Conservation (phyloP, 1,140 invertebrate genomes). For the Tetragnatha versicolor region DNA sequence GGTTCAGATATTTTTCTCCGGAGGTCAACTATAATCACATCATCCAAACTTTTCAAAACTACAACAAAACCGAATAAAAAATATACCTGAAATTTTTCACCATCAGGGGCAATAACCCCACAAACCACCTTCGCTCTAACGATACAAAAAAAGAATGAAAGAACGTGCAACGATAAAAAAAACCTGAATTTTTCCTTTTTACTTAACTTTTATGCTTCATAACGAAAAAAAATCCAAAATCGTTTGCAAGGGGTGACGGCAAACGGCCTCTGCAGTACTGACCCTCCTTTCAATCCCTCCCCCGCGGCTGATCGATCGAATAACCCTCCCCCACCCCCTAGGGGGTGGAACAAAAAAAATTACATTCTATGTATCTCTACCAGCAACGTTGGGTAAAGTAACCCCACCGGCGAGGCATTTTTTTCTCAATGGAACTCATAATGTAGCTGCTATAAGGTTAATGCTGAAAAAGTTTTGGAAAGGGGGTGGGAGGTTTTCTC, state of each 20-base stretch:
- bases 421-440: slow-evolving; percentile 13
- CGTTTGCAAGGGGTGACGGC: slow-evolving; percentile 47
- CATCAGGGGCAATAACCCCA: slow-evolving; percentile 44
- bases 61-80: neutral
- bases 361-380: neutral
- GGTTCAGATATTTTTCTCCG: neutral
- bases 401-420: neutral
- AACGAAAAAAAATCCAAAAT: slow-evolving; percentile 22
- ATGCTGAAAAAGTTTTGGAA: slow-evolving; percentile 19
- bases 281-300: slow-evolving; percentile 33
- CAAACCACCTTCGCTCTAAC: slow-evolving; percentile 43
- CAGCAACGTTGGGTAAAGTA: neutral
- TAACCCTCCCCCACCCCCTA: neutral
- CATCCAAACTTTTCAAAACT: slow-evolving; percentile 15
- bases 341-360: neutral
- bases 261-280: slow-evolving; percentile 23
- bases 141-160: slow-evolving; percentile 5
- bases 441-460: neutral
- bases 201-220: slow-evolving; percentile 39
- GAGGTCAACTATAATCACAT: no score
- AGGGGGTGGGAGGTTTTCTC: slow-evolving; percentile 6
- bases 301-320: slow-evolving; percentile 43
- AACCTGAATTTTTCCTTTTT: slow-evolving; percentile 19
- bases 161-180: slow-evolving; percentile 42
- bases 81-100: neutral